Percentiles rank a stretch among this genome's conserved stretches.
Evolutionary conservation across 2,113 vertebrate species (phyloP).

Genomic region (Solea senegalensis): DNA sequence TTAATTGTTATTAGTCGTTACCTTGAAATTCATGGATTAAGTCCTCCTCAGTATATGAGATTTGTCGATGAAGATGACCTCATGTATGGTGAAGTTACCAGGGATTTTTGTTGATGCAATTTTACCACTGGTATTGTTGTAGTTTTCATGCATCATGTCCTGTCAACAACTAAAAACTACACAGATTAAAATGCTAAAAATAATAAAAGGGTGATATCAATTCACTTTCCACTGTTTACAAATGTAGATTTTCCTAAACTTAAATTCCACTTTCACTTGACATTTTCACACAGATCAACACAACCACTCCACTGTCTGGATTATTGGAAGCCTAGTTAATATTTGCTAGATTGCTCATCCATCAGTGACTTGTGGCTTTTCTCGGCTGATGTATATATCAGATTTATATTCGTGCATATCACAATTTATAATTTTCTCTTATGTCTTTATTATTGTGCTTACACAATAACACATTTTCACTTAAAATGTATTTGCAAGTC

Average conservation of each 20-base stretch:
- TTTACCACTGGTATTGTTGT: too few relatives aligned
- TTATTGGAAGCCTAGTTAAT: conserved; percentile 37
- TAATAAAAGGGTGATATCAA: neutral
- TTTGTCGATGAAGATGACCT: too few relatives aligned
- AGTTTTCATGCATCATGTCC: too few relatives aligned
- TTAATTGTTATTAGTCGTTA: too few relatives aligned
- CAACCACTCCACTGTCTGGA: conserved; percentile 4
- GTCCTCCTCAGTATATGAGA: too few relatives aligned
- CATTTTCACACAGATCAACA: conserved; percentile 4
- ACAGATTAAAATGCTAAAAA: too few relatives aligned
- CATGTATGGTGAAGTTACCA: too few relatives aligned
- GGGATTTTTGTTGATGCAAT: too few relatives aligned
- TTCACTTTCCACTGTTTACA: neutral
- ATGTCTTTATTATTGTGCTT: neutral
- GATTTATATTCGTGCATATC: neutral
- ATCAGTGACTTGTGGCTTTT: conserved; percentile 9
- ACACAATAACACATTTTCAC: neutral
- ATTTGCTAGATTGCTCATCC: conserved; percentile 31
- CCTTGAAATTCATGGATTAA: too few relatives aligned
- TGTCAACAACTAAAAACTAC: too few relatives aligned
- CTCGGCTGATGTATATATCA: neutral
- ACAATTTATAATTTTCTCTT: neutral
- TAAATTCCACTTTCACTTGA: neutral
- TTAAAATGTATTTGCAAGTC: neutral
- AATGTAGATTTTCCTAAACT: neutral